These are phyloP conservation scores for Himalopsyche japonica DNA, from an alignment of 2,888 invertebrate genomes.

Conservation along the genomic window DNA sequence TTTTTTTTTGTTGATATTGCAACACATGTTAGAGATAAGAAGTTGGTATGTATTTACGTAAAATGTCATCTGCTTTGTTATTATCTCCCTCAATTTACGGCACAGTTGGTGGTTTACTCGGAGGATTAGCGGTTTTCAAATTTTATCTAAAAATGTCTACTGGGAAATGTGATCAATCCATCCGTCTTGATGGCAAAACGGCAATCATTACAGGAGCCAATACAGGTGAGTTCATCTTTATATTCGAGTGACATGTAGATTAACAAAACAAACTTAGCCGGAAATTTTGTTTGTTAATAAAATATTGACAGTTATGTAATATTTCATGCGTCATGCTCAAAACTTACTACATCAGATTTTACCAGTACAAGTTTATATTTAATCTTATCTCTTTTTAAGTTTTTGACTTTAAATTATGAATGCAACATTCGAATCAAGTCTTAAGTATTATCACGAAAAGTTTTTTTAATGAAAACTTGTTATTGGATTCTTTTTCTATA, in stretches of 20 bases:
- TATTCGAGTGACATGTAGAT: not conserved
- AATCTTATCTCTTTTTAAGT: too few relatives aligned
- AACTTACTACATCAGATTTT: not conserved
- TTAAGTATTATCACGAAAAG: too few relatives aligned
- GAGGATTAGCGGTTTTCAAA: constrained; percentile 12
- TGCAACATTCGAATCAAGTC: too few relatives aligned
- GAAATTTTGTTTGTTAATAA: not conserved
- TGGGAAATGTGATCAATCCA: constrained; percentile 11
- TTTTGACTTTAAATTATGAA: too few relatives aligned
- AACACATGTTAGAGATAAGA: not conserved
- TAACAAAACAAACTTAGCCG: not conserved
- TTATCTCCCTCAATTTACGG: constrained; percentile 11
- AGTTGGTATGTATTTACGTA: not conserved
- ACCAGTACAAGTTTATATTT: not conserved
- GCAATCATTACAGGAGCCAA: constrained; percentile 88
- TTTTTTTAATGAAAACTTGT: too few relatives aligned
- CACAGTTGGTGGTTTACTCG: constrained; percentile 7
- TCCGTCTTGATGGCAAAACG: constrained; percentile 79
- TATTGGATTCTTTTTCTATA: too few relatives aligned
- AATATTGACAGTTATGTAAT: not conserved
- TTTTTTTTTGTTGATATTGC: too few relatives aligned
- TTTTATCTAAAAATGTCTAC: constrained; percentile 18
- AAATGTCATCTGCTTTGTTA: not conserved
- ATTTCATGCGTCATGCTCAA: not conserved
- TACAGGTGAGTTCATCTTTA: constrained; percentile 62